Evolutionary conservation across 2,113 vertebrate species (phyloP).

Genomic region (Cairina moschata): DNA sequence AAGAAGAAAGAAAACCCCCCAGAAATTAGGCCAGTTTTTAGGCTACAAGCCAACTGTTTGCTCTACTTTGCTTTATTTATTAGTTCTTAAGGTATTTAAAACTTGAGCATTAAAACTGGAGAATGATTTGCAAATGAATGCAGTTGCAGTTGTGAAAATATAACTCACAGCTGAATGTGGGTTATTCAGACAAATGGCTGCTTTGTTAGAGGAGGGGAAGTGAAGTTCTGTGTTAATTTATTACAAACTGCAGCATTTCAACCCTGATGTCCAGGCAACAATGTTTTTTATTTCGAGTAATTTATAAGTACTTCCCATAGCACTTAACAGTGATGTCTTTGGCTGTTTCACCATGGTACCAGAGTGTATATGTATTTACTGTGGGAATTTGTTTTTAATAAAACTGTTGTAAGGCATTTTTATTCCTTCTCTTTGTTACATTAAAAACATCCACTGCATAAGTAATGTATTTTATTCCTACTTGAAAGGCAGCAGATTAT

Average conservation of each 20-base stretch:
- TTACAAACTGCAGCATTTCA: slow-evolving; percentile 95
- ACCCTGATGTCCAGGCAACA: slow-evolving; percentile 95
- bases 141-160: slow-evolving; percentile 94
- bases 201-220: slow-evolving; percentile 84
- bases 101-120: slow-evolving; percentile 88
- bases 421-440: slow-evolving; percentile 85
- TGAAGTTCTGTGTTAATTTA: slow-evolving; percentile 92
- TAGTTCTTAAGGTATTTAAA: slow-evolving; percentile 92
- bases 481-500: slow-evolving; percentile 79
- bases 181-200: slow-evolving; percentile 89
- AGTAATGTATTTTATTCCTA: slow-evolving; percentile 80
- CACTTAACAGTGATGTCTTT: slow-evolving; percentile 82
- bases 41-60: slow-evolving; percentile 88
- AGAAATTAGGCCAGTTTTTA: slow-evolving; percentile 85
- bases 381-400: slow-evolving; percentile 91
- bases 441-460: slow-evolving; percentile 82
- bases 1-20: slow-evolving; percentile 65
- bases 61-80: slow-evolving; percentile 90
- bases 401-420: slow-evolving; percentile 84
- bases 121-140: slow-evolving; percentile 98
- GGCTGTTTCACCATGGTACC: slow-evolving; percentile 78
- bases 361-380: slow-evolving; percentile 85
- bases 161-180: slow-evolving; percentile 90
- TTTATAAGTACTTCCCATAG: slow-evolving; percentile 87
- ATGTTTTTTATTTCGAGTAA: slow-evolving; percentile 88